Evolutionary conservation across 2,888 invertebrate species (phyloP).

Genomic region (Dysmachus trigonus): DNA sequence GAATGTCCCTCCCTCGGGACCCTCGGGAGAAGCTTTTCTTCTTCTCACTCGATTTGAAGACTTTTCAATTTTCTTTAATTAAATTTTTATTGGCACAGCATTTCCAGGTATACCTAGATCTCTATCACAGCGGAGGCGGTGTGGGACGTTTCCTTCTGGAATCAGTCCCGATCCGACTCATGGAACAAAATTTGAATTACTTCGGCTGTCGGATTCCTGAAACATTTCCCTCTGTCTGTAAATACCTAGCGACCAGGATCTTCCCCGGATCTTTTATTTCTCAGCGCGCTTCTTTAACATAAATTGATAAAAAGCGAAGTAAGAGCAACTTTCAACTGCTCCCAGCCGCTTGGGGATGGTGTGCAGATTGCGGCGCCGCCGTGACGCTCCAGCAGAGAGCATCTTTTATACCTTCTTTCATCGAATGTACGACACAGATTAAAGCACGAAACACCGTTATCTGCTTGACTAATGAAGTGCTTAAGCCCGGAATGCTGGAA

Average conservation of each 20-base stretch:
- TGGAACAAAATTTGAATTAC: not conserved
- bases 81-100: conserved; percentile 33
- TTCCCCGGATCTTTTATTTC: not conserved
- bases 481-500: not conserved
- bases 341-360: not conserved
- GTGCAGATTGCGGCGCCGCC: not conserved
- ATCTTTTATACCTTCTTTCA: not conserved
- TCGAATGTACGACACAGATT: conserved; percentile 4
- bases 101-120: not conserved
- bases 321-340: not conserved
- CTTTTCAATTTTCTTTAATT: conserved; percentile 37
- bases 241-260: conserved; percentile 5
- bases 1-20: not conserved
- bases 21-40: not conserved
- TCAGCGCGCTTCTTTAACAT: not conserved
- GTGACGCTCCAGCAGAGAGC: not conserved
- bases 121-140: not conserved
- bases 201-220: not conserved
- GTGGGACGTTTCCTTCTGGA: not conserved
- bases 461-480: conserved; percentile 31
- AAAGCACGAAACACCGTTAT: not conserved
- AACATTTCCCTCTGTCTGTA: not conserved
- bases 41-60: conserved; percentile 3
- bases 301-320: conserved; percentile 31
- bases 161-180: not conserved